Evolutionary conservation across 1,140 invertebrate genomes (phyloP).

Genomic region (Scylla paramamosain): DNA sequence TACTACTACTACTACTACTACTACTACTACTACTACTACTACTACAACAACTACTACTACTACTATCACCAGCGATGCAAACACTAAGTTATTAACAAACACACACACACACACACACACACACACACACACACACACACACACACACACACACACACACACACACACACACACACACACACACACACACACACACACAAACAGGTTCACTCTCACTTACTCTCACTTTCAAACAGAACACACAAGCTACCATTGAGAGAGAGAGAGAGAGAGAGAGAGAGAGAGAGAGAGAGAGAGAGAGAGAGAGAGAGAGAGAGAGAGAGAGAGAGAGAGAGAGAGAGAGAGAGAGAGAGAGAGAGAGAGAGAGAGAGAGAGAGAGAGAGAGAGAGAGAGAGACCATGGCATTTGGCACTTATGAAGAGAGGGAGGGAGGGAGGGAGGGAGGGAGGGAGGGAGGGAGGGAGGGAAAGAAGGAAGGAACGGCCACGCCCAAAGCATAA

Average conservation of each 20-base stretch:
- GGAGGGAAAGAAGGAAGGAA: too few relatives aligned
- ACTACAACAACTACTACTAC: too few relatives aligned
- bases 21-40: too few relatives aligned
- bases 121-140: slow-evolving; percentile 20
- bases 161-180: slow-evolving; percentile 20
- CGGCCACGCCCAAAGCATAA: not conserved
- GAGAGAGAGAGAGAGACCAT: not conserved
- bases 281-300: not conserved
- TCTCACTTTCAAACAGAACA: not conserved
- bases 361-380: slow-evolving; percentile 16
- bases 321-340: slow-evolving; percentile 1
- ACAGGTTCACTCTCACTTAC: not conserved
- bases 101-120: not conserved
- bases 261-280: slow-evolving; percentile 5
- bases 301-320: slow-evolving; percentile 3
- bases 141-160: not conserved
- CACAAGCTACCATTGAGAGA: not conserved
- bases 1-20: too few relatives aligned
- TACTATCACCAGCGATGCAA: too few relatives aligned
- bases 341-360: not conserved
- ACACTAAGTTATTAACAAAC: too few relatives aligned
- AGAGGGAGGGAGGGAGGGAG: not conserved
- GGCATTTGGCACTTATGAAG: not conserved
- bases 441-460: not conserved
- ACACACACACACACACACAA: slow-evolving; percentile 5